Evolutionary conservation across 2,797 vertebrate genomes (phyloP), one percentile per base, ranked within the genome.

Genomic region (Molossus molossus): DNA sequence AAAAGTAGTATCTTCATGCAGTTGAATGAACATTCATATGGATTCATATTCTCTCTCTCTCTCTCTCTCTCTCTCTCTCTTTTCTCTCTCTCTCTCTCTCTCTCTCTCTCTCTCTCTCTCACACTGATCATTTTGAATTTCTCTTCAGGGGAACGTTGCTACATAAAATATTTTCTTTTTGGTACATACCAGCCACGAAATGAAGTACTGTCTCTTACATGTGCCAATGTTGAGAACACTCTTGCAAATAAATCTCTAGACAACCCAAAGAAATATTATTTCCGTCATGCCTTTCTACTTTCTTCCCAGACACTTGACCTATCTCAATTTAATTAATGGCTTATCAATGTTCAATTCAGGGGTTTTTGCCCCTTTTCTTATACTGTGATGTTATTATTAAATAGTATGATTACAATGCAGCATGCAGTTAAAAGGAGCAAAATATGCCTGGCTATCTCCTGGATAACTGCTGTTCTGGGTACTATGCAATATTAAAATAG

Each of bases 341-440:
- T 62, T 27, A n/a, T 89, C 5, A 27, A 3, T 62, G 77, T 94
- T 90, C 73, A 65, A 45, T 58, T 69, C n/a, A 77, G 50, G 69
- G 45, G 13, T 57, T 40, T 85, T 67, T 65, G 37, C 7, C 76
- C 5, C 20, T 75, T 92, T 45, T 37, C 27, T 76, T 58, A 17
- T 73, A 57, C 23, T 73, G 70, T 60, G 48, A 21, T 82, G 20
- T 50, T 64, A 17, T 58, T 87, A 86, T 64, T 87, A 86, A 89
- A 72, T 84, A 80, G 27, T 62, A 48, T 37, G 67, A 88, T 58
- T 40, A 84, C 65, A 87, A 27, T 40, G 14, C 55, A 82, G 20
- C 27, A 93, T 75, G 20, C 14, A 81, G 21, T 76, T 27, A 92
- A 94, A 93, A 94, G 53, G 58, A 73, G 18, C 48, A 92, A 85